Base-by-base conservation (phyloP, 2,797 vertebrate species). In the Aphelocoma californica region DNA sequence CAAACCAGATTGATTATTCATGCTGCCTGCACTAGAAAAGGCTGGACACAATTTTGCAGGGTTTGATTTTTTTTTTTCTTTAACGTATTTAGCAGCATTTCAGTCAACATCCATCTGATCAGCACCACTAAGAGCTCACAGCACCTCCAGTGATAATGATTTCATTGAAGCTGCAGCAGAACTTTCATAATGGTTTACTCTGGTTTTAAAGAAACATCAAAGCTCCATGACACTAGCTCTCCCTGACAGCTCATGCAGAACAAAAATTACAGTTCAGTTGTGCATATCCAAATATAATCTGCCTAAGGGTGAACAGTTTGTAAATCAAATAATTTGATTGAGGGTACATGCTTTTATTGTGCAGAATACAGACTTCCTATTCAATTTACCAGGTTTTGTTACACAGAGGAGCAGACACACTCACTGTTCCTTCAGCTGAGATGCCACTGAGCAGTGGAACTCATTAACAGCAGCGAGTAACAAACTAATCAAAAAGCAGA, bases 271-370 rank as follows among this genome's bases (percentile, higher is more conserved):
- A 94, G 71, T 86, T 85, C 75, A 15, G 32, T 71, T 86, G 85
- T 84, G 95, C 91, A 73, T 86, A 94, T 70, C 96, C 97, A 97
- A 96, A 97, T 83, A 83, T 87, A 96, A 97, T 92, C 95, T 93
- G 97, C 97, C 97, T 97, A 94, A 97, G 97, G 96, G 96, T 93
- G 96, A 96, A 89, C 96, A 74, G 93, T 97, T 97, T 97, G 97
- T 96, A 96, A 94, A 96, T 74, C 70, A 77, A 91, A 90, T 54
- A 65, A 90, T 83, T 42, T 85, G 91, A 95, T 90, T 78, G 93
- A 95, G 94, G 21, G 70, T 95, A 95, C 91, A 95, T 50, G 96
- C 78, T 81, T 82, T 94, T 79, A 66, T 90, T 71, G 90, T 73
- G 84, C 69, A 57, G 95, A 58, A 86, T 14, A n/a, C 74, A 88